These are phyloP conservation scores for Hyperoplus lanceolatus DNA, from an alignment of 2,797 vertebrate species.

Conservation along the genomic window DNA sequence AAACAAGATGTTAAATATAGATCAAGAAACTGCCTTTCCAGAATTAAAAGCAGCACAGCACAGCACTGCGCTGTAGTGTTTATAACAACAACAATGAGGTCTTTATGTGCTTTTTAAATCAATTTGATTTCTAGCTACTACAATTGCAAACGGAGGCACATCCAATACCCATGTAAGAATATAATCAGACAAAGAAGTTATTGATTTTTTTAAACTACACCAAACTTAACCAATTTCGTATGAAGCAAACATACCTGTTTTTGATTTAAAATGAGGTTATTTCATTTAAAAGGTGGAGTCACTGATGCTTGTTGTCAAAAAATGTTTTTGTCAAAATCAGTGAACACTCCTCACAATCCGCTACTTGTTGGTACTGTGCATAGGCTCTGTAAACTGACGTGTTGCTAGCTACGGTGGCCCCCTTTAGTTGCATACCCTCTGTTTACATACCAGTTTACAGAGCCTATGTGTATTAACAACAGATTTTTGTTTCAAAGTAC, in stretches of 20 bases:
- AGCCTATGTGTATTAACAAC: no score
- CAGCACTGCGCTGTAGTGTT: neutral
- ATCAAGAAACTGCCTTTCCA: slow-evolving; percentile 14
- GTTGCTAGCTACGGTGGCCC: no score
- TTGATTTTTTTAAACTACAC: neutral
- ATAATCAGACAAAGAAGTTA: neutral
- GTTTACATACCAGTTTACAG: no score
- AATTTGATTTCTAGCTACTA: slow-evolving; percentile 8
- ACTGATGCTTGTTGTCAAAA: no score
- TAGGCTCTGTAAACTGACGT: no score
- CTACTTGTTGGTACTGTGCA: no score
- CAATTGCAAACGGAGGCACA: neutral
- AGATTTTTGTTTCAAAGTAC: no score
- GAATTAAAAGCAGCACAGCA: neutral
- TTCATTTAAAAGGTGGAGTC: no score
- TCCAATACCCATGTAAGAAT: neutral
- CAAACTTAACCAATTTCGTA: neutral
- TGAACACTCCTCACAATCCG: no score
- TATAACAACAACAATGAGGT: neutral
- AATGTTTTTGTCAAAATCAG: no score
- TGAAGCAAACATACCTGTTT: neutral
- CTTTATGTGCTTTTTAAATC: slow-evolving; percentile 8
- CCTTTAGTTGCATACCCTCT: no score
- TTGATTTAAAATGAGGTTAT: neutral
- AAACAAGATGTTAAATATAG: slow-evolving; percentile 31